A percentile compares a stretch with the other conserved stretches of the same genome.
Evolutionary conservation across 2,888 invertebrate genomes (phyloP).

Genomic region (Polietes domitor): DNA sequence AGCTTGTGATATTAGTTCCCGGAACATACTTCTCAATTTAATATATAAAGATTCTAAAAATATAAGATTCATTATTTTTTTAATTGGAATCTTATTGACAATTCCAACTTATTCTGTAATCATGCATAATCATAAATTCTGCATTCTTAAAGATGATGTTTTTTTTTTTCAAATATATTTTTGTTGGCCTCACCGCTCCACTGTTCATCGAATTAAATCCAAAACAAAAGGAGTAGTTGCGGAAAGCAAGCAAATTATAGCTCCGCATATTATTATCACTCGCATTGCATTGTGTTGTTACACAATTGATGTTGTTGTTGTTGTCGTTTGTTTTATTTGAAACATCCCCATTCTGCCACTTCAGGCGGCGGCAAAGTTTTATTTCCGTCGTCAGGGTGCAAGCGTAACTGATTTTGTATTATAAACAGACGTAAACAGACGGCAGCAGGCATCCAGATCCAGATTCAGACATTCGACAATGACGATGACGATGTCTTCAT

Average conservation of each 20-base stretch:
- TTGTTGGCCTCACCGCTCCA: slow-evolving; percentile 17
- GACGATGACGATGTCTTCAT: slow-evolving; percentile 57
- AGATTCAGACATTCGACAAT: slow-evolving; percentile 29
- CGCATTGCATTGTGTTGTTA: background rate
- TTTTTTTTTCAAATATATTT: background rate
- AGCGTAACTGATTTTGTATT: slow-evolving; percentile 76
- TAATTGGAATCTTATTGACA: no score
- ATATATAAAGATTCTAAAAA: no score
- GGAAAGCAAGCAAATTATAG: slow-evolving; percentile 49
- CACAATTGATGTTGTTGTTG: background rate
- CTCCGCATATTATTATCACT: slow-evolving; percentile 46
- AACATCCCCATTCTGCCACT: slow-evolving; percentile 60
- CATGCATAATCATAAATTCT: no score
- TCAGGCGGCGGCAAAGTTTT: background rate
- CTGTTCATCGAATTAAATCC: slow-evolving; percentile 27
- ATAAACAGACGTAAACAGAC: slow-evolving; percentile 76
- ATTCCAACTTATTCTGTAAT: no score
- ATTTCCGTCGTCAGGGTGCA: slow-evolving; percentile 66
- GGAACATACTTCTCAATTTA: no score
- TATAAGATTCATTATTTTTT: no score
- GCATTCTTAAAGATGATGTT: no score
- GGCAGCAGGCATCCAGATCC: slow-evolving; percentile 71
- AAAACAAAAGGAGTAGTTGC: background rate
- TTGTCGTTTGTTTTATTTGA: background rate
- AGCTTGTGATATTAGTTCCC: no score